Percentiles rank a stretch among this genome's conserved stretches.
phyloP scores from a whole-genome alignment of 2,888 invertebrate species.

The Dendrolimus pini region DNA sequence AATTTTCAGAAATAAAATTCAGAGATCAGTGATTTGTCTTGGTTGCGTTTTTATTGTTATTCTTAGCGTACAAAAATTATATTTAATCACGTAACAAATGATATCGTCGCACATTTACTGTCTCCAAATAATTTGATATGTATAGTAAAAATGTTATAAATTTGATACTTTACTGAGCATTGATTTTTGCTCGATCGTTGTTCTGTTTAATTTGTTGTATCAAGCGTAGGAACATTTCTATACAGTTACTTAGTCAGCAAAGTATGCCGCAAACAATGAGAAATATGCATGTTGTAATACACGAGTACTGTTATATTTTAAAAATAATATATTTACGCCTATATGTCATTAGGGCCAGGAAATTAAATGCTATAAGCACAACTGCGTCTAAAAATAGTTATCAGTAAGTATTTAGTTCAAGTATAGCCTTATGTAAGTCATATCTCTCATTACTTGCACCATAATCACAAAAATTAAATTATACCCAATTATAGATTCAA shows the following conservation, averaged over 20 bases:
- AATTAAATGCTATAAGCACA: too few species aligned
- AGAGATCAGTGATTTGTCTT: slow-evolving; percentile 16
- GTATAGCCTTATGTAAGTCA: neutral
- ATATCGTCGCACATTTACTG: slow-evolving; percentile 28
- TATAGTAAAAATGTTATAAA: slow-evolving; percentile 46
- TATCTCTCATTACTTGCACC: neutral
- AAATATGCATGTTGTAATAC: neutral
- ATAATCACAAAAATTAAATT: neutral
- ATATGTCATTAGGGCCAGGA: too few species aligned
- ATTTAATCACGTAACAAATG: slow-evolving; percentile 18
- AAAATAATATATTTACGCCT: too few species aligned
- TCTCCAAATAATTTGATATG: slow-evolving; percentile 56
- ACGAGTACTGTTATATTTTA: too few species aligned
- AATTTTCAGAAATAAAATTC: slow-evolving; percentile 21
- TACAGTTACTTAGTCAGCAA: slow-evolving; percentile 2
- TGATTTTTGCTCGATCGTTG: slow-evolving; percentile 51
- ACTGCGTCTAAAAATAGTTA: too few species aligned
- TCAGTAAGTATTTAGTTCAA: too few species aligned
- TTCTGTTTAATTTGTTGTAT: slow-evolving; percentile 30
- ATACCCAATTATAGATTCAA: neutral
- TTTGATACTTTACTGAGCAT: slow-evolving; percentile 4
- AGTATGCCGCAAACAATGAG: neutral
- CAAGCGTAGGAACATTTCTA: slow-evolving; percentile 31
- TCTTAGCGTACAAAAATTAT: slow-evolving; percentile 29
- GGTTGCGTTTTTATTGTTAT: slow-evolving; percentile 15